phyloP scores from a whole-genome alignment of 2,888 invertebrate genomes.

The Eustalomyia histrio region DNA sequence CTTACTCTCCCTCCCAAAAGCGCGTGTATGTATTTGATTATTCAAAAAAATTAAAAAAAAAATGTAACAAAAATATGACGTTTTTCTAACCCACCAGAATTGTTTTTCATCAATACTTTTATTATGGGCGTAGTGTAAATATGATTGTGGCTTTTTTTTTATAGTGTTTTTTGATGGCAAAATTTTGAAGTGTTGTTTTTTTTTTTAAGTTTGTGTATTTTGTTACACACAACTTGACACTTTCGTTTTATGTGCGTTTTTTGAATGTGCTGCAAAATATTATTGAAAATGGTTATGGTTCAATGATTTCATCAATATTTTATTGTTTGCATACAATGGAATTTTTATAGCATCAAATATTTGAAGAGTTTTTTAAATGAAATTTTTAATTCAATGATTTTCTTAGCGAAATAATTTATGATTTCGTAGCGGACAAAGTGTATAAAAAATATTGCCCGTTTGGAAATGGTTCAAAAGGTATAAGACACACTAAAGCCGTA shows the following conservation, averaged over 20 bases:
- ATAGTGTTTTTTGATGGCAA: background rate
- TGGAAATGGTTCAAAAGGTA: too few relatives aligned
- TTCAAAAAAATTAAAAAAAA: too few relatives aligned
- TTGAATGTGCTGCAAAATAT: background rate
- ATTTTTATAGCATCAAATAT: background rate
- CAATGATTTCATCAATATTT: constrained; percentile 40
- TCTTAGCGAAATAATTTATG: too few relatives aligned
- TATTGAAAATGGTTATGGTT: constrained; percentile 15
- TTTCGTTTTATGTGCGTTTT: too few relatives aligned
- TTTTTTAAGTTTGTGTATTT: background rate
- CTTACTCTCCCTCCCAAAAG: background rate
- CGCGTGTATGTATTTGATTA: background rate
- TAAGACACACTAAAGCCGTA: too few relatives aligned
- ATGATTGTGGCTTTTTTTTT: background rate
- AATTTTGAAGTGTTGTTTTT: background rate
- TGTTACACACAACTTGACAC: background rate
- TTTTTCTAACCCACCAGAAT: background rate
- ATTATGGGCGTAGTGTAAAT: background rate
- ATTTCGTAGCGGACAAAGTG: too few relatives aligned
- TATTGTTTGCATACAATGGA: constrained; percentile 16
- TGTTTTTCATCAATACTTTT: background rate
- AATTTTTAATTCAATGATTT: too few relatives aligned
- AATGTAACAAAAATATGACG: background rate
- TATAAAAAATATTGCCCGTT: too few relatives aligned
- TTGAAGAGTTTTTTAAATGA: background rate